Evolutionary conservation across 2,797 vertebrate species (phyloP).

Genomic region (Pagetopsis macropterus): DNA sequence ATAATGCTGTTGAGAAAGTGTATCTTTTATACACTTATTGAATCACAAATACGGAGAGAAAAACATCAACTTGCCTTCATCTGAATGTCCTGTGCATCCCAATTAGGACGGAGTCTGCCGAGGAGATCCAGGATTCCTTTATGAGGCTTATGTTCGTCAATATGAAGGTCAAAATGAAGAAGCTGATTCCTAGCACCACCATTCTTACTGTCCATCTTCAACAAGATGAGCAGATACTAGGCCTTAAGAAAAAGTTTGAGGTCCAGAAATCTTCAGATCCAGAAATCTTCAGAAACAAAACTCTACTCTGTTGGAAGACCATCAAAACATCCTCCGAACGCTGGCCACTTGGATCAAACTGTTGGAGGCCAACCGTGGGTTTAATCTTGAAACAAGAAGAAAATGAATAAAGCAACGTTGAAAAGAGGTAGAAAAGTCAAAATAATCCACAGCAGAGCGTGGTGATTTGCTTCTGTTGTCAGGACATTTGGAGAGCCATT

Average conservation of each 20-base stretch:
- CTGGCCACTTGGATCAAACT: neutral
- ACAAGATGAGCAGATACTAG: neutral
- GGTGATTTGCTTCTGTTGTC: neutral
- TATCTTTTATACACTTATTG: too few species aligned
- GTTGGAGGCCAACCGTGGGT: neutral
- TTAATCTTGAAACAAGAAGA: slow-evolving; percentile 2
- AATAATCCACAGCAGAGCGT: neutral
- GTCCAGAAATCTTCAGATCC: neutral
- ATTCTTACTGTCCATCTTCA: slow-evolving; percentile 60
- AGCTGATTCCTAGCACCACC: slow-evolving; percentile 25
- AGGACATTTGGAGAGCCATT: neutral
- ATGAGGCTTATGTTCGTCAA: slow-evolving; percentile 69
- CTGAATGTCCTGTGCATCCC: slow-evolving; percentile 77
- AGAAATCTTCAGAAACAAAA: neutral
- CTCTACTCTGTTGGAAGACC: neutral
- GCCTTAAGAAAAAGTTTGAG: neutral
- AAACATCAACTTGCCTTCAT: slow-evolving; percentile 76
- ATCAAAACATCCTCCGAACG: slow-evolving; percentile 6
- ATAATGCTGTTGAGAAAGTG: neutral
- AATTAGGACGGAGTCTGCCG: slow-evolving; percentile 73
- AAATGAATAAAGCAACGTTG: slow-evolving; percentile 1
- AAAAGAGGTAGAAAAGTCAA: neutral
- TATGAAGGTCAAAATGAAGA: slow-evolving; percentile 70
- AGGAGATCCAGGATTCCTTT: slow-evolving; percentile 75
- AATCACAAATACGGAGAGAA: neutral